These are phyloP conservation scores for Grammomys surdaster DNA, from an alignment of 2,113 vertebrate genomes.

Conservation along the genomic window DNA sequence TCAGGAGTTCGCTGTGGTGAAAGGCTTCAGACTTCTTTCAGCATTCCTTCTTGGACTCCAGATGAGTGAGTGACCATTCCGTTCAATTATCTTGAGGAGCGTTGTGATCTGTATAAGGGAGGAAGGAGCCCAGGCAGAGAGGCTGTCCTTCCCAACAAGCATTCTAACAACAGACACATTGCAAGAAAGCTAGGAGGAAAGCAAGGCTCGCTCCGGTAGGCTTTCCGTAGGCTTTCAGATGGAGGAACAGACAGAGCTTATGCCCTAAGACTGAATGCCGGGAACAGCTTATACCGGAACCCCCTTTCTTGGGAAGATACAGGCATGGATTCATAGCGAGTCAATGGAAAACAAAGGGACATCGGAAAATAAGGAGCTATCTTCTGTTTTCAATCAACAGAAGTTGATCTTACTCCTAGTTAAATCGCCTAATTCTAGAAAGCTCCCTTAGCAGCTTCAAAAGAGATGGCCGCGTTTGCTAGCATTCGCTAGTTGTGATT, in stretches of 20 bases:
- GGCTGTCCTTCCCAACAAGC: neutral
- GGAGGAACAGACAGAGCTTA: slow-evolving; percentile 48
- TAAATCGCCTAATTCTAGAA: neutral
- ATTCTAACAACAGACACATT: neutral
- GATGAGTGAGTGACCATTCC: neutral
- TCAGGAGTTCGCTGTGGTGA: neutral
- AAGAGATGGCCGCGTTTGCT: neutral
- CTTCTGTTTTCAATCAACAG: neutral
- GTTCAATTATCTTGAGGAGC: slow-evolving; percentile 32
- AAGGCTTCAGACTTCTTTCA: neutral
- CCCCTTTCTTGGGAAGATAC: neutral
- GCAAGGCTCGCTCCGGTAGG: neutral
- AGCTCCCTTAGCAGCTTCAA: neutral
- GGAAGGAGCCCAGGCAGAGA: neutral
- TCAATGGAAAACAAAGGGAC: neutral
- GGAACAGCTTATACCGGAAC: neutral
- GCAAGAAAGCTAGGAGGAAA: neutral
- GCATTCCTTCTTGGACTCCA: neutral
- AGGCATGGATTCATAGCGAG: neutral
- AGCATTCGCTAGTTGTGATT: neutral
- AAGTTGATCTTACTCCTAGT: slow-evolving; percentile 1
- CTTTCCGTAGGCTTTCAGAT: slow-evolving; percentile 41
- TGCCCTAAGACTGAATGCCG: slow-evolving; percentile 47
- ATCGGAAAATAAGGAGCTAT: neutral
- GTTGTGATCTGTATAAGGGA: neutral